Base-by-base conservation (phyloP, 2,797 vertebrate species). In the Chromis chromis region DNA sequence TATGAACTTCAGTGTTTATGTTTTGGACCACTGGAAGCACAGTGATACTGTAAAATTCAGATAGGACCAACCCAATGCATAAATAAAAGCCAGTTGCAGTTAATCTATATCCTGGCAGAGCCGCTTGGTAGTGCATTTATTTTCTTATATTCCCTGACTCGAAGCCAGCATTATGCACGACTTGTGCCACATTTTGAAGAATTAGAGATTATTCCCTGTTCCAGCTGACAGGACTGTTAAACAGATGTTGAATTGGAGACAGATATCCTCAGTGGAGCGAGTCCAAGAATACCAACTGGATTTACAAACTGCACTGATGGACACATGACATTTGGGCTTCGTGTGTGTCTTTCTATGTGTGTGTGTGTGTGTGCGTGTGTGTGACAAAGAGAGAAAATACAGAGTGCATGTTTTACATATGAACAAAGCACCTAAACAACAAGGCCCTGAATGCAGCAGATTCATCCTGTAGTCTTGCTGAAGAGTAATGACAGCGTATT, bases 191-290 rank as follows among this genome's bases (percentile, higher is more conserved):
- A 82, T 89, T 88, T 83, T 67, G 76, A 69, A 73, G 82, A 89
- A 88, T 88, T 79, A 84, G 62, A 78, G 74, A 90, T 88, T 84
- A 91, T 88, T 71, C 61, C 64, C 64, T 44, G 81, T 87, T 90
- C 88, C 74, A 88, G 84, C 85, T 91, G 90, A 92, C 78, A 70
- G 73, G 81, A 79, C 91, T 90, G 90, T 83, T 83, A 65, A 91
- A 86, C 92, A 93, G 91, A 94, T 93, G 92, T 91, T 87, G 78
- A 88, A 85, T 46, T 86, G 72, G 82, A 89, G 85, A 88, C 86
- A 76, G 86, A 86, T 85, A 91, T 86, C 70, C 84, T 77, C 77
- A 33, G 67, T 56, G 54, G 85, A 85, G 54, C 17, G 56, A 59
- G 65, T 84, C 86, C 90, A 89, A 88, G 76, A 87, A 90, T 76